Base-by-base conservation (phyloP, 2,888 invertebrate genomes). In the Oxyteleia sp. region DNA sequence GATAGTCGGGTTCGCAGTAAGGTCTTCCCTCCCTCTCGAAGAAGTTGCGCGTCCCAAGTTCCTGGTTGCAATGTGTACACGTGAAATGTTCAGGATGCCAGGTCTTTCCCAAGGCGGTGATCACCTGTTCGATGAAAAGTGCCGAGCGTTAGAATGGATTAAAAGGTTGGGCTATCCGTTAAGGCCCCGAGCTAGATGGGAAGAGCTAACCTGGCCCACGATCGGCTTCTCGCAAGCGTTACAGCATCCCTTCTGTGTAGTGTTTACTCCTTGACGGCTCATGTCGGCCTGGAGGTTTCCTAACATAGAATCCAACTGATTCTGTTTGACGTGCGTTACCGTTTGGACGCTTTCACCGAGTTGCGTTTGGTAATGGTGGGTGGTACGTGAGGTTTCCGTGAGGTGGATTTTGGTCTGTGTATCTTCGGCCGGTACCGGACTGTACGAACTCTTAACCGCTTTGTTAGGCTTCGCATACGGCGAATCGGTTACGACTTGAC, bases 71-170 rank as follows among this genome's bases (percentile, higher is more conserved):
- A 93, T 99, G 98, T 87, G 97, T 97, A 95, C 99, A 99, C 81
- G 97, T 98, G 94, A 99, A 99, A 94, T 99, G 99, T 94, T 99
- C 99, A 53, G 99, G 99, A 94, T 99, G 99, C 99, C 99, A 99
- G 85, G 99, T 99, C 94, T 98, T 98, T 69, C 99, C 99, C 93
- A 99, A 93, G 16, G 99, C 99, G 84, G 99, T 99, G 93, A 98
- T 98, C 89, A 98, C 97, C 95, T 96, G 93, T 38, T 88, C 49
- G 16, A 26, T 45, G 74, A 72, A 57, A 72, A 51, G 7, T 10
- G 29, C 0, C 16, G 13, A 26, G 45, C n/a, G 15, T 51, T 26
- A 51, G n/a, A n/a, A n/a, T n/a, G n/a, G n/a, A n/a, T n/a, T n/a
- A n/a, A n/a, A 47, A 47, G 35, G 4, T 26, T 26, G 26, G 26